phyloP scores from a whole-genome alignment of 2,888 invertebrate genomes.

The Acleris cristana region DNA sequence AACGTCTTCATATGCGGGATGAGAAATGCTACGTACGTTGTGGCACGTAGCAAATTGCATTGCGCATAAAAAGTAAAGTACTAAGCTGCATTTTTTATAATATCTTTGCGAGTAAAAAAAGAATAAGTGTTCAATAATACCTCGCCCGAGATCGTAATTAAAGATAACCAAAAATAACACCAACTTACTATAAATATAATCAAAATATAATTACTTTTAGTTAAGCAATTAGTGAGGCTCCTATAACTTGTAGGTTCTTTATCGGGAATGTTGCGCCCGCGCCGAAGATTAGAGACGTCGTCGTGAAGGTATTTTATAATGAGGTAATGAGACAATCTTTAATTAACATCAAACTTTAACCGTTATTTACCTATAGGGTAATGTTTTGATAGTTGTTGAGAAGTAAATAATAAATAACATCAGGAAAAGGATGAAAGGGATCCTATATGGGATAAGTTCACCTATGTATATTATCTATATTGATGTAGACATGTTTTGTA shows the following conservation, averaged over 20 bases:
- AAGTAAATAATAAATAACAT: background rate
- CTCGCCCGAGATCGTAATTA: background rate
- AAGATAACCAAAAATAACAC: background rate
- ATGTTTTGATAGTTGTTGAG: background rate
- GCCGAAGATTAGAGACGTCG: conserved; percentile 9
- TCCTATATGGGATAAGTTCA: too few relatives aligned
- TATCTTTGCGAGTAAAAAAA: background rate
- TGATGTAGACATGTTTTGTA: too few relatives aligned
- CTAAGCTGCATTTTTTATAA: too few relatives aligned
- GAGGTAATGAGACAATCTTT: conserved; percentile 21
- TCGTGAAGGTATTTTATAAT: conserved; percentile 5
- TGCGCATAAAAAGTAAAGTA: too few relatives aligned
- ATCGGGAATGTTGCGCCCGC: background rate
- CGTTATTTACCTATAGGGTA: conserved; percentile 9
- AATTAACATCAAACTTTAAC: conserved; percentile 21
- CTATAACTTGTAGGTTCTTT: background rate
- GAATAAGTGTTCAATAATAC: background rate
- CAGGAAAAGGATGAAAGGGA: background rate
- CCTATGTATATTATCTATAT: too few relatives aligned
- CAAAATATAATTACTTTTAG: conserved; percentile 8
- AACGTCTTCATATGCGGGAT: too few relatives aligned
- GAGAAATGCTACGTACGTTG: too few relatives aligned
- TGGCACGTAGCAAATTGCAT: too few relatives aligned
- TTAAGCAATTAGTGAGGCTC: conserved; percentile 11
- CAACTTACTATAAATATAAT: conserved; percentile 3